These are phyloP conservation scores for Microplitis deprimator DNA, from an alignment of 2,888 invertebrate species.

Conservation along the genomic window DNA sequence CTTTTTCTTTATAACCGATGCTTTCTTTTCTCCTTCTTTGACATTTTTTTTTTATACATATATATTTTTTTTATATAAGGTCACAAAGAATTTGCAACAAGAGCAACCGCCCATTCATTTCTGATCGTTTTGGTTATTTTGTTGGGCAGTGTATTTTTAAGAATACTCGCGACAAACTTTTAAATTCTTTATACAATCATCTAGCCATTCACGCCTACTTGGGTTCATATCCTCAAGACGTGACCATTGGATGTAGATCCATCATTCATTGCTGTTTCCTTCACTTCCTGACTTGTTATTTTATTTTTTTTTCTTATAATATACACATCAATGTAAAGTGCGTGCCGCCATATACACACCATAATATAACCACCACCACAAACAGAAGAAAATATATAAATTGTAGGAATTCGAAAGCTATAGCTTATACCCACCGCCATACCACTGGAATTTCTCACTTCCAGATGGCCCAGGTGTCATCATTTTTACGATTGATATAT, in stretches of 20 bases:
- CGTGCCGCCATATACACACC: slow-evolving; percentile 18
- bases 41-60: not conserved
- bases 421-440: slow-evolving; percentile 15
- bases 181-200: slow-evolving; percentile 68
- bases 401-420: slow-evolving; percentile 42
- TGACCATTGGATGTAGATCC: slow-evolving; percentile 54
- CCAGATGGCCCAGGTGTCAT: slow-evolving; percentile 55
- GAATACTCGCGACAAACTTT: slow-evolving; percentile 46
- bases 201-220: slow-evolving; percentile 65
- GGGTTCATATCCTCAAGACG: slow-evolving; percentile 35
- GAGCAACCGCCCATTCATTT: slow-evolving; percentile 49
- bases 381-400: not conserved
- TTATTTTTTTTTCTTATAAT: slow-evolving; percentile 21
- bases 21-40: not conserved
- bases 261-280: slow-evolving; percentile 48
- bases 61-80: not conserved
- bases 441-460: slow-evolving; percentile 54
- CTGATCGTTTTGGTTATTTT: slow-evolving; percentile 43
- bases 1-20: slow-evolving; percentile 15
- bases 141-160: slow-evolving; percentile 40
- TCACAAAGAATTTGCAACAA: slow-evolving; percentile 38
- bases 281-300: slow-evolving; percentile 38
- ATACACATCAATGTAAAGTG: slow-evolving; percentile 37
- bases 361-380: not conserved
- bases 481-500: slow-evolving; percentile 5